Percentiles rank a stretch among this genome's conserved stretches.
Conservation (phyloP, 2,113 vertebrate genomes). For the Thymallus thymallus region DNA sequence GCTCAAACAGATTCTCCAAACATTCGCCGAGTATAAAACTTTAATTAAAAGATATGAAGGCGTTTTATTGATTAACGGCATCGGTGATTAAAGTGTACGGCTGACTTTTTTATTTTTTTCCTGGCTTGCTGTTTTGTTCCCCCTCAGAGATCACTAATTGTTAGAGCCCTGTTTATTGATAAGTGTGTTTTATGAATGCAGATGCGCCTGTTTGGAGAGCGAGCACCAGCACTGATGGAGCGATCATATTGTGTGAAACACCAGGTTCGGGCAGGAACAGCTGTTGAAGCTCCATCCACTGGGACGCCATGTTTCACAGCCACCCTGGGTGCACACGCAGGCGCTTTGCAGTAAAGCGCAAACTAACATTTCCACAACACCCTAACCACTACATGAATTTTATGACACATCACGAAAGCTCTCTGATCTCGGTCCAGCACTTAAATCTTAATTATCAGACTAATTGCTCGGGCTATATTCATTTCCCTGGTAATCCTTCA, state of each 20-base stretch:
- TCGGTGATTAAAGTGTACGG: constrained; percentile 85
- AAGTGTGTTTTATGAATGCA: constrained; percentile 95
- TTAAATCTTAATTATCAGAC: constrained; percentile 98
- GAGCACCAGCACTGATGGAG: constrained; percentile 83
- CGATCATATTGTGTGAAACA: constrained; percentile 95
- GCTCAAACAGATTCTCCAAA: constrained; percentile 75
- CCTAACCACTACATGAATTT: constrained; percentile 89
- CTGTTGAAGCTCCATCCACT: constrained; percentile 89
- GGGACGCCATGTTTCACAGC: constrained; percentile 88
- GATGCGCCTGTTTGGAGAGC: constrained; percentile 84
- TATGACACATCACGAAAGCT: constrained; percentile 90
- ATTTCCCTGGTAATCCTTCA: constrained; percentile 95
- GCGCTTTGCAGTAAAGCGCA: constrained; percentile 84
- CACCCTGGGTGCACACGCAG: constrained; percentile 80
- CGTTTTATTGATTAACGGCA: constrained; percentile 92
- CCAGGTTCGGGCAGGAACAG: constrained; percentile 90
- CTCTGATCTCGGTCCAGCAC: constrained; percentile 94
- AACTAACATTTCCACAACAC: constrained; percentile 82
- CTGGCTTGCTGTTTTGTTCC: constrained; percentile 78
- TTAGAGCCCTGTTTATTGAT: constrained; percentile 89
- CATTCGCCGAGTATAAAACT: constrained; percentile 83
- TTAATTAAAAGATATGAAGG: constrained; percentile 91
- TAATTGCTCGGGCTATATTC: constrained; percentile 95
- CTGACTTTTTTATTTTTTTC: constrained; percentile 70
- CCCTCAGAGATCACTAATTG: constrained; percentile 92